Conservation (phyloP, 2,113 vertebrate species). For the Grantiella picta region DNA sequence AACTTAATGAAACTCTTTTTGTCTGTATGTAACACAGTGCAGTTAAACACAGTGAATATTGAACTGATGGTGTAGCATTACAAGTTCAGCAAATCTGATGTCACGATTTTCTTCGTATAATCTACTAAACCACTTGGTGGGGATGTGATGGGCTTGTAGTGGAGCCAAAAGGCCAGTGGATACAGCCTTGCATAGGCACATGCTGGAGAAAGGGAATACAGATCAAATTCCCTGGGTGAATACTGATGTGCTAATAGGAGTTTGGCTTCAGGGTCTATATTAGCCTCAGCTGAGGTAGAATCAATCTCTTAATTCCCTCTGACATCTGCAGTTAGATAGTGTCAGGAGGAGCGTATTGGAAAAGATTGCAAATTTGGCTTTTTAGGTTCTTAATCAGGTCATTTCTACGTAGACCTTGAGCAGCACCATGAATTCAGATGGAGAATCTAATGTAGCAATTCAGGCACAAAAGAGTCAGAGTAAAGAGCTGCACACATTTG, state of each 20-base stretch:
- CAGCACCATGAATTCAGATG: background rate
- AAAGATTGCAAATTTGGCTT: background rate
- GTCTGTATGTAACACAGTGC: background rate
- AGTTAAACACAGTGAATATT: background rate
- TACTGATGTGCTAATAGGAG: background rate
- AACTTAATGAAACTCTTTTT: background rate
- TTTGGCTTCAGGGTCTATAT: background rate
- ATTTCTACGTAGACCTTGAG: background rate
- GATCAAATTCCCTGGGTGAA: background rate
- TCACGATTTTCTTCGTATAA: background rate
- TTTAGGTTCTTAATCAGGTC: background rate
- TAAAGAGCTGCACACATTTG: background rate
- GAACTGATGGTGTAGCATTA: background rate
- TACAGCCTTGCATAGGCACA: rapidly evolving
- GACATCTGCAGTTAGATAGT: background rate
- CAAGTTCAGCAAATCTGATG: background rate
- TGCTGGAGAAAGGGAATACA: background rate
- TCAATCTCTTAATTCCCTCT: background rate
- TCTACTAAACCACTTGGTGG: background rate
- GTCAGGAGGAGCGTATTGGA: background rate
- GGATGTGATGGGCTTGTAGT: background rate
- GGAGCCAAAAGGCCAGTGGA: background rate
- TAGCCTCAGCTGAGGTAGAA: background rate
- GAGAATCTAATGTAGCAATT: background rate
- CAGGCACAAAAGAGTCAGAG: background rate